These are phyloP conservation scores for Hyles euphorbiae DNA, from an alignment of 1,140 invertebrate species.

Conservation along the genomic window DNA sequence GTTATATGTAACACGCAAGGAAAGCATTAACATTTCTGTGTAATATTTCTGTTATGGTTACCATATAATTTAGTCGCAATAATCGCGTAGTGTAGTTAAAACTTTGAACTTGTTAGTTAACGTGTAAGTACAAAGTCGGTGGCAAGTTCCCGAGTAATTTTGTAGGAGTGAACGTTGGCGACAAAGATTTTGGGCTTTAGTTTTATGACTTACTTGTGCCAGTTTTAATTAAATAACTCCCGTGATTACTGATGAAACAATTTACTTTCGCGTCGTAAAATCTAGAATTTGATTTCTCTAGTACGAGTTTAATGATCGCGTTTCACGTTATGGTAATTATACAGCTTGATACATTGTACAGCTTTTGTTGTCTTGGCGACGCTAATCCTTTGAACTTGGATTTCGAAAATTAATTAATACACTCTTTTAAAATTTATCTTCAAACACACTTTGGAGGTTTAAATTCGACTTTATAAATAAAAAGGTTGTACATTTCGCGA, in stretches of 20 bases:
- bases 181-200: constrained; percentile 36
- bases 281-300: constrained; percentile 1
- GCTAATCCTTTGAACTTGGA: too few relatives aligned
- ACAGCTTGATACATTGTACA: constrained; percentile 7
- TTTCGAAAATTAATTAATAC: too few relatives aligned
- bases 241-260: constrained; percentile 33
- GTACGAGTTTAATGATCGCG: too few relatives aligned
- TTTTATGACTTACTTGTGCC: constrained; percentile 32
- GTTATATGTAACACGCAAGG: too few relatives aligned
- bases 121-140: constrained; percentile 24
- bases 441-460: too few relatives aligned
- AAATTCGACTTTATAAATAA: too few relatives aligned
- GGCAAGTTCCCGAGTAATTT: constrained; percentile 30
- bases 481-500: too few relatives aligned
- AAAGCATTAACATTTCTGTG: too few relatives aligned
- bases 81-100: constrained; percentile 28
- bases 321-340: constrained; percentile 12
- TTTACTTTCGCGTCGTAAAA: constrained; percentile 11
- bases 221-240: constrained; percentile 40
- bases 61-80: constrained; percentile 13
- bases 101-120: constrained; percentile 31
- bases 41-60: constrained; percentile 5
- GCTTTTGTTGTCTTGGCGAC: too few relatives aligned
- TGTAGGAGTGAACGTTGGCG: constrained; percentile 20
- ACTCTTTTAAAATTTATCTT: too few relatives aligned